Percentiles rank a stretch among this genome's conserved stretches.
phyloP scores from a whole-genome alignment of 2,797 vertebrate genomes.

The Apogon hyalosoma region DNA sequence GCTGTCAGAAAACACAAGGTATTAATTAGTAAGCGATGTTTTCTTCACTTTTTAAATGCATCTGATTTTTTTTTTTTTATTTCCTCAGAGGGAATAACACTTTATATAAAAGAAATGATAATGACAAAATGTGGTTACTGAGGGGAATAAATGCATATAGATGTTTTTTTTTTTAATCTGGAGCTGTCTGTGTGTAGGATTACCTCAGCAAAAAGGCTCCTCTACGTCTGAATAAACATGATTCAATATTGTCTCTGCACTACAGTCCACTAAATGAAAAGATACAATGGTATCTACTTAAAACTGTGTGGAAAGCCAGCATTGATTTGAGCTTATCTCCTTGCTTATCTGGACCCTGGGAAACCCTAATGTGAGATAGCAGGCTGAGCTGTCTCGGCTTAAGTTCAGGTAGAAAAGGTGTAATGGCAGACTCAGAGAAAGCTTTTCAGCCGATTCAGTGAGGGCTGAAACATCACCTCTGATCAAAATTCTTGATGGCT shows the following conservation, averaged over 20 bases:
- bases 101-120: background rate
- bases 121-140: background rate
- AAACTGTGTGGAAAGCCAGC: constrained; percentile 50
- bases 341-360: constrained; percentile 66
- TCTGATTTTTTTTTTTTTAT: background rate
- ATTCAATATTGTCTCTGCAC: constrained; percentile 52
- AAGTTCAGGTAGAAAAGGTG: constrained; percentile 37
- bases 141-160: background rate
- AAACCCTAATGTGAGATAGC: constrained; percentile 63
- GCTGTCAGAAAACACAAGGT: constrained; percentile 30
- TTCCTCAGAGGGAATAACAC: too few relatives aligned
- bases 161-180: constrained; percentile 6
- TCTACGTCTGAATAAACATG: constrained; percentile 35
- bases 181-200: background rate
- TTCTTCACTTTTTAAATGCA: constrained; percentile 19
- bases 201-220: constrained; percentile 12
- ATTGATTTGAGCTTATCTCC: constrained; percentile 71
- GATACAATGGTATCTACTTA: constrained; percentile 55
- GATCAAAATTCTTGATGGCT: constrained; percentile 41
- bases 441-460: constrained; percentile 46
- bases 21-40: constrained; percentile 27
- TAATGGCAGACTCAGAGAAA: constrained; percentile 27
- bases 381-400: constrained; percentile 61
- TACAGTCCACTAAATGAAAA: constrained; percentile 57
- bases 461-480: constrained; percentile 36